Evolutionary conservation across 2,888 invertebrate species (phyloP).

Genomic region (Malthinus flaveolus): DNA sequence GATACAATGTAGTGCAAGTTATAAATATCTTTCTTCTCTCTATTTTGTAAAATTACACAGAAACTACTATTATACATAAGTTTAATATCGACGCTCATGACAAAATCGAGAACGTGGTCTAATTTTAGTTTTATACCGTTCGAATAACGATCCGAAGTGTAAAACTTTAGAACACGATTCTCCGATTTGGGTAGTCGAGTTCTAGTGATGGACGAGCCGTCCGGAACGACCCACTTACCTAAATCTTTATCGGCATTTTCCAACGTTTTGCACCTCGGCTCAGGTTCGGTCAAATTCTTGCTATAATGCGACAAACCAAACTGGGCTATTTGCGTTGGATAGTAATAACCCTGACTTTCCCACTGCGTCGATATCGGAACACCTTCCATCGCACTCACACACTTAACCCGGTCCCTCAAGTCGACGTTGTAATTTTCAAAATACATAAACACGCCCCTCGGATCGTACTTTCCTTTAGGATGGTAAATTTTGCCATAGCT

Average conservation of each 20-base stretch:
- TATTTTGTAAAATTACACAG: conserved; percentile 75
- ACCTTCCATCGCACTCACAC: conserved; percentile 91
- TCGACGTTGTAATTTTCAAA: conserved; percentile 99
- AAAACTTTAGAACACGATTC: conserved; percentile 71
- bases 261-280: conserved; percentile 71
- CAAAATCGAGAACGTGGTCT: conserved; percentile 73
- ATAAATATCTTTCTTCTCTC: conserved; percentile 77
- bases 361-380: conserved; percentile 97
- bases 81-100: conserved; percentile 73
- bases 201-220: conserved; percentile 66
- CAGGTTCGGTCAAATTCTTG: conserved; percentile 86
- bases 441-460: conserved; percentile 90
- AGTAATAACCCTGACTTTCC: conserved; percentile 94
- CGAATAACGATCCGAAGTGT: conserved; percentile 69
- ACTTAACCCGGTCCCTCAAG: conserved; percentile 92
- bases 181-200: conserved; percentile 63
- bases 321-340: conserved; percentile 98
- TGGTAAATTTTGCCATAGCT: conserved; percentile 90
- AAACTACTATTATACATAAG: conserved; percentile 81
- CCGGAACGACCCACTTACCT: conserved; percentile 75
- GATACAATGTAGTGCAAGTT: conserved; percentile 82
- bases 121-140: conserved; percentile 71
- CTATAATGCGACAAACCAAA: conserved; percentile 97
- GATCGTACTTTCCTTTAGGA: conserved; percentile 86
- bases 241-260: conserved; percentile 75